Base-by-base conservation (phyloP, 2,113 vertebrate genomes). In the Lota lota region DNA sequence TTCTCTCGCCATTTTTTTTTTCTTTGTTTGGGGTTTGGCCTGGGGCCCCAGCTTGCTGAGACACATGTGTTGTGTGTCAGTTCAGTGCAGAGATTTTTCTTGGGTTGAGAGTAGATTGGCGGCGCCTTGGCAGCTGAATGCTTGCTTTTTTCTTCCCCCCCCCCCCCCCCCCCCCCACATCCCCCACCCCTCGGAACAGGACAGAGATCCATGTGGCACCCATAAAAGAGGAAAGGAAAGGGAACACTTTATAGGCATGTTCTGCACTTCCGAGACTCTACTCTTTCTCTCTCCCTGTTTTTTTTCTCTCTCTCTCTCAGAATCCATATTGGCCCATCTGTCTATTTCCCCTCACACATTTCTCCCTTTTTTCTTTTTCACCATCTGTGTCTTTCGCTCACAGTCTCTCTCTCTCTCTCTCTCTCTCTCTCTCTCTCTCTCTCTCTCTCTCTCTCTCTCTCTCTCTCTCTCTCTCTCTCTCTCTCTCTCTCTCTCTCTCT, bases 241-340 rank as follows among this genome's bases (percentile, higher is more conserved):
- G 79, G 76, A 86, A 85, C 74, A 73, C 74, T 92, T 92, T 90
- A 91, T 80, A 86, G 88, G 82, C 81, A 80, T 91, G 91, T 91
- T 92, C 92, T 91, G 88, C 91, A 92, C 91, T 91, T 90, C 89
- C 78, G 73, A 87, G 72, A 83, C 82, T 74, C 88, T 77, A 74
- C 73, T 84, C 66, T 84, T 64, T 77, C 78, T 78, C n/a, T 18
- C 50, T 5, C 64, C 24, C 21, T 66, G 22, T 15, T 15, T 66
- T 47, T 18, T 66, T 14, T 12, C 24, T 15, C 66, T 20, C 47
- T 63, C 64, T 61, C 73, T 79, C 71, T 10, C 40, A 47, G 40
- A 47, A 4, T 36, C 51, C 68, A 72, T 66, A 53, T 59, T 33
- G 22, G 51, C 72, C 59, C 50, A 63, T 50, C 70, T 66, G 36